These are phyloP conservation scores for Leptinotarsa defecta DNA, from an alignment of 1,140 invertebrate species.

Conservation along the genomic window DNA sequence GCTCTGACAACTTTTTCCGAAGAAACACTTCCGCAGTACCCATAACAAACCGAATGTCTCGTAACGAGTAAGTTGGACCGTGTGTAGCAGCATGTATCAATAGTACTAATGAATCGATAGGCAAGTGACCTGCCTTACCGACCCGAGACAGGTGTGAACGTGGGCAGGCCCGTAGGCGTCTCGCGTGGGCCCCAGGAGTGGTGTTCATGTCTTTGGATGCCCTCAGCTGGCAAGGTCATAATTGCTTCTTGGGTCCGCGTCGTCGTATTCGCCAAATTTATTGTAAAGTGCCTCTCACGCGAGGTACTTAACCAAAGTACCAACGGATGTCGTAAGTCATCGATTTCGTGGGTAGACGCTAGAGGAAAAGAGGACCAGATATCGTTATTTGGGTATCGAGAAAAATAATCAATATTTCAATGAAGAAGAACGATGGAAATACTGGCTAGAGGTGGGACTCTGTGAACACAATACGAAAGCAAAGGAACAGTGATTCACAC, in stretches of 20 bases:
- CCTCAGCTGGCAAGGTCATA: conserved; percentile 3
- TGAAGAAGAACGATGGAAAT: too few species aligned
- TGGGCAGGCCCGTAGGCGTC: background rate
- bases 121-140: conserved; percentile 1
- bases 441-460: too few species aligned
- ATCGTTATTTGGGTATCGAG: too few species aligned
- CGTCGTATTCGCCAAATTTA: conserved; percentile 3
- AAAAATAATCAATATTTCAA: too few species aligned
- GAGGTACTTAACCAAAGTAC: conserved; percentile 4
- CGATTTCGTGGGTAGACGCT: background rate
- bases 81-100: conserved; percentile 4
- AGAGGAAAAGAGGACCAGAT: too few species aligned
- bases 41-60: background rate
- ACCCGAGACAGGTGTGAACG: conserved; percentile 7
- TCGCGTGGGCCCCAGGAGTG: background rate
- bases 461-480: too few species aligned
- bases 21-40: background rate
- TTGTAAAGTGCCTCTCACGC: conserved; percentile 5
- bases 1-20: background rate
- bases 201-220: conserved; percentile 7
- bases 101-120: conserved; percentile 8
- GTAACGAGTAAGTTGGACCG: background rate
- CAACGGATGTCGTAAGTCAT: background rate
- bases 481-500: too few species aligned
- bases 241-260: conserved; percentile 5